Base-by-base conservation (phyloP, 1,140 invertebrate species). In the Drosophila yakuba region DNA sequence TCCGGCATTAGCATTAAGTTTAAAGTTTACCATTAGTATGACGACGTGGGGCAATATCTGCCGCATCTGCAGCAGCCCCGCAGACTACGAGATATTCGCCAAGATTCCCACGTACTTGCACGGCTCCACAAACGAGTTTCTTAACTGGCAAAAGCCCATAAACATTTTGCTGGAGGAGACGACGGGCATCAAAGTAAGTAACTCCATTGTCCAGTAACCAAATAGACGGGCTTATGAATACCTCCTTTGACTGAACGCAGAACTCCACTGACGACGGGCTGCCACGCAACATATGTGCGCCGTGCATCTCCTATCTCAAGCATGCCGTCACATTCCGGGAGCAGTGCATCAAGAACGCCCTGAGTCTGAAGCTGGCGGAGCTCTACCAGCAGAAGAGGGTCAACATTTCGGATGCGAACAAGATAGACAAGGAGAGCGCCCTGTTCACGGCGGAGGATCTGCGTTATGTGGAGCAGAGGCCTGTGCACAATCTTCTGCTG, bases 21-120 rank as follows among this genome's bases (percentile, higher is more conserved):
- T 15, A 28, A 56, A 25, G 0, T 55, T 68, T 56, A 67, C 25
- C 8, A 54, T 23, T 58, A 80, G 43, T 67, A 90, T 90, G 83
- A 74, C 80, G 47, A 69, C 61, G 54, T 91, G 84, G 90, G 86
- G 81, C 54, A 89, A 82, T 61, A 89, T 91, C 15, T 92, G 91
- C 57, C 91, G 91, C 41, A 73, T 92, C 23, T 92, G 91, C 54
- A 80, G 85, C 62, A 91, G 85, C 57, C 91, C 89, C 57, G 91
- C 89, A 28, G 77, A 92, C 45, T 92, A 92, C 47, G 81, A 90
- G 50, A 80, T 92, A 23, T 92, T 92, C 55, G 86, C 80, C 36
- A 91, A 91, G 64, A 92, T 92, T 51, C 91, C 91, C 7, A 80
- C 80, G n/a, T 92, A 92, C 48, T 52, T 92, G 35, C 91, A 92